A percentile compares a stretch with the other conserved stretches of the same genome.
phyloP scores from a whole-genome alignment of 2,797 vertebrate genomes.

The Gymnothorax javanicus region DNA sequence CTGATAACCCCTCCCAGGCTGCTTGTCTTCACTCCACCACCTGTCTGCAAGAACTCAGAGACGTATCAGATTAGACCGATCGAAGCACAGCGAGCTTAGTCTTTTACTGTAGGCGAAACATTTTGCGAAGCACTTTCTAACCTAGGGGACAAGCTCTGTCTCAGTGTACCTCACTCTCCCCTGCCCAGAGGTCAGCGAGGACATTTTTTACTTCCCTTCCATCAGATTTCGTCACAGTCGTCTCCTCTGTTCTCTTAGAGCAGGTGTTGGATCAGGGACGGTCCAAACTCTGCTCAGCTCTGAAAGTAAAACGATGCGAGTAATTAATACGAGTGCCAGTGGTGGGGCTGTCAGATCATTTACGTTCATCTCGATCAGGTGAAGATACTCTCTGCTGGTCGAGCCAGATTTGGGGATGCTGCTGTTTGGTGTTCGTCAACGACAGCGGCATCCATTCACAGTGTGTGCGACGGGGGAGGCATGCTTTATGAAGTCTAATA shows the following conservation, averaged over 20 bases:
- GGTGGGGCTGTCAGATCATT: neutral
- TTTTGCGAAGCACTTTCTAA: neutral
- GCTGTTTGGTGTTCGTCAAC: slow-evolving; percentile 45
- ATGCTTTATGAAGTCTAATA: slow-evolving; percentile 59
- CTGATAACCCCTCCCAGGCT: slow-evolving; percentile 17
- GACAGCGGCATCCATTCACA: slow-evolving; percentile 37
- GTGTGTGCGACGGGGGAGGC: slow-evolving; percentile 39
- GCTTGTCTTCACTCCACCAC: neutral
- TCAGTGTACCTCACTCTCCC: neutral
- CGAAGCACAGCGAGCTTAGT: neutral
- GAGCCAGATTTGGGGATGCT: slow-evolving; percentile 50
- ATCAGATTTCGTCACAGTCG: neutral
- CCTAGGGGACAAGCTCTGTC: neutral
- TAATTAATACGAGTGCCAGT: neutral
- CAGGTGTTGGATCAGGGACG: neutral
- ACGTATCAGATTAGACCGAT: neutral
- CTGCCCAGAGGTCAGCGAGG: neutral
- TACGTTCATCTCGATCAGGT: slow-evolving; percentile 46
- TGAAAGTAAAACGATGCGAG: neutral
- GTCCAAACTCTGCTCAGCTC: neutral
- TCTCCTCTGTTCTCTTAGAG: neutral
- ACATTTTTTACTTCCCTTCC: neutral
- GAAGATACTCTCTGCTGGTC: slow-evolving; percentile 45
- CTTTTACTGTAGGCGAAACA: neutral
- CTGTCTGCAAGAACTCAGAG: neutral